Conservation (phyloP, 2,888 invertebrate species). For the Pemphredon lugubris region DNA sequence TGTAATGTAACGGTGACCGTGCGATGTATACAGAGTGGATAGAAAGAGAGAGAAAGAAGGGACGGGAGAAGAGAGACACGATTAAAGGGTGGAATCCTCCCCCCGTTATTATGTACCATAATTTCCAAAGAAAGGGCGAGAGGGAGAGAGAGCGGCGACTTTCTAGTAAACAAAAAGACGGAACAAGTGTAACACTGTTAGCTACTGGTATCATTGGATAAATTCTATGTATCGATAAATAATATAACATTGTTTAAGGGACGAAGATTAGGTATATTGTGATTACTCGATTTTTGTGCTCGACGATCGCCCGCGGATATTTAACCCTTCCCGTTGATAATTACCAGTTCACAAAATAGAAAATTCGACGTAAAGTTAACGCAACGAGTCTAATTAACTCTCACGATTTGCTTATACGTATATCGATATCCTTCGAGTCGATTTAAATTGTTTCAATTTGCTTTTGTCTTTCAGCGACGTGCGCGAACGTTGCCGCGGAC, state of each 20-base stretch:
- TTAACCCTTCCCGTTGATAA: too few species aligned
- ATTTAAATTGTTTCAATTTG: neutral
- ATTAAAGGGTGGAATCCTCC: conserved; percentile 2
- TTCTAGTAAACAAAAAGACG: conserved; percentile 33
- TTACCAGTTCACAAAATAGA: too few species aligned
- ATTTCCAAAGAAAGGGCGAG: conserved; percentile 40
- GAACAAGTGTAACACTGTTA: conserved; percentile 66
- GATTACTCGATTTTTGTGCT: neutral
- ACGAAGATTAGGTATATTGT: conserved; percentile 40
- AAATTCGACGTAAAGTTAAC: too few species aligned
- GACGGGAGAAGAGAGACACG: conserved; percentile 7
- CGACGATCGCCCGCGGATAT: neutral
- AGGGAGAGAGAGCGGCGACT: conserved; percentile 31
- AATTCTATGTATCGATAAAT: conserved; percentile 78
- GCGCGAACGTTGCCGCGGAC: too few species aligned
- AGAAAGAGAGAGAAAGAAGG: conserved; percentile 23
- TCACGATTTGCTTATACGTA: too few species aligned
- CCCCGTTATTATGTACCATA: conserved; percentile 46
- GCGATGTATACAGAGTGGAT: conserved; percentile 36
- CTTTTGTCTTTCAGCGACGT: neutral
- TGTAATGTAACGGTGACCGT: conserved; percentile 52
- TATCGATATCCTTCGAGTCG: neutral
- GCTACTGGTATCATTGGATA: conserved; percentile 70
- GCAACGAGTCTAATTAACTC: too few species aligned
- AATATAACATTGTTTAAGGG: conserved; percentile 77